phyloP scores from a whole-genome alignment of 2,888 invertebrate species.

The Leptodirus hochenwartii region DNA sequence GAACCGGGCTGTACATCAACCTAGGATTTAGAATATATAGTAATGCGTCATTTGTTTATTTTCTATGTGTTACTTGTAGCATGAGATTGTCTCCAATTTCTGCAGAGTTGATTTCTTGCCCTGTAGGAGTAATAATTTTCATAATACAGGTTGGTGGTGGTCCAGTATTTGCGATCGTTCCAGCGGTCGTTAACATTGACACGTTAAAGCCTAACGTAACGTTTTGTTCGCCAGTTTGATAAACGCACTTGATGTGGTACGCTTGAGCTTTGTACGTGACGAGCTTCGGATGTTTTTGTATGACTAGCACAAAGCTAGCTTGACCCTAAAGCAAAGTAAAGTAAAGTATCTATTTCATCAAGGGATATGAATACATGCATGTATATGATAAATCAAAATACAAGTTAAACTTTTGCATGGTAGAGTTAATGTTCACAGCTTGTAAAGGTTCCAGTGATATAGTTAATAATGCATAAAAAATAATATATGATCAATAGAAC shows the following conservation, averaged over 20 bases:
- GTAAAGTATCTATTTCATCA: too few species aligned
- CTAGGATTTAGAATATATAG: too few species aligned
- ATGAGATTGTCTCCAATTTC: slow-evolving; percentile 49
- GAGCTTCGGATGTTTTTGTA: slow-evolving; percentile 91
- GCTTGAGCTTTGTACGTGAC: slow-evolving; percentile 90
- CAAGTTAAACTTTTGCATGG: too few species aligned
- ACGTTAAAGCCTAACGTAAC: slow-evolving; percentile 88
- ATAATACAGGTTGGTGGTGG: slow-evolving; percentile 85
- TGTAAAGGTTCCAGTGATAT: too few species aligned
- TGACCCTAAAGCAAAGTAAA: slow-evolving; percentile 70
- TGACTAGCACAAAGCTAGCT: slow-evolving; percentile 83
- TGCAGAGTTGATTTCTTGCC: slow-evolving; percentile 77
- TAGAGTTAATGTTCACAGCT: too few species aligned
- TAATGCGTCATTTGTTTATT: too few species aligned
- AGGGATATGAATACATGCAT: too few species aligned
- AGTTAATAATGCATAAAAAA: too few species aligned
- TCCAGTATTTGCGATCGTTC: slow-evolving; percentile 88
- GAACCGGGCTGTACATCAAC: slow-evolving; percentile 30
- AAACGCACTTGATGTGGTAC: slow-evolving; percentile 89
- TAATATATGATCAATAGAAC: too few species aligned
- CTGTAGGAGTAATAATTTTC: slow-evolving; percentile 75
- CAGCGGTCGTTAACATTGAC: slow-evolving; percentile 87
- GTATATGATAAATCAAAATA: too few species aligned
- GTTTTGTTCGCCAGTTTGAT: slow-evolving; percentile 84
- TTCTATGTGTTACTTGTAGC: too few species aligned